These are phyloP conservation scores for Anoncus sp. DNA, from an alignment of 2,888 invertebrate genomes.

Conservation along the genomic window DNA sequence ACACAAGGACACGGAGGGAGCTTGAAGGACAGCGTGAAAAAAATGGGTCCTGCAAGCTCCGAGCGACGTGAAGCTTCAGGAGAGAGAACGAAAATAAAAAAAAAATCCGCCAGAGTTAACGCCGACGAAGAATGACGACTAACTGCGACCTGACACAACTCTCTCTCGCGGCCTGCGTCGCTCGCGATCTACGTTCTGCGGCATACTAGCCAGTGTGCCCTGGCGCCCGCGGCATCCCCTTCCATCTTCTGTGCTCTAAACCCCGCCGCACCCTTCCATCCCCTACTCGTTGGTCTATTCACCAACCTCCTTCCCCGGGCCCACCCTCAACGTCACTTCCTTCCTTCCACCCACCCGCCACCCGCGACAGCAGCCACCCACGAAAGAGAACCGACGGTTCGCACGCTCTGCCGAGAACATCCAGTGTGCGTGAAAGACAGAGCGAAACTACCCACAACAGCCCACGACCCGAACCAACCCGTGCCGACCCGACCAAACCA, in stretches of 20 bases:
- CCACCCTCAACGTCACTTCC: conserved; percentile 54
- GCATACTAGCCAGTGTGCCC: conserved; percentile 80
- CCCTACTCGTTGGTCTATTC: conserved; percentile 69
- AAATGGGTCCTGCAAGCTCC: background rate
- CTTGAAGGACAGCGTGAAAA: background rate
- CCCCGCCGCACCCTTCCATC: conserved; percentile 64
- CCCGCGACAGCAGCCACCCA: conserved; percentile 41
- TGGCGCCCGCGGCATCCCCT: conserved; percentile 74
- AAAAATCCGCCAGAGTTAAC: background rate
- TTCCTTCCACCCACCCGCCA: conserved; percentile 55
- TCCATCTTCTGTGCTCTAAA: conserved; percentile 58
- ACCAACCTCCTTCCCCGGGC: conserved; percentile 38
- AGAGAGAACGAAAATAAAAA: conserved; percentile 1
- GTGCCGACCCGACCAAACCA: conserved; percentile 26
- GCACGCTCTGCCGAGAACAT: conserved; percentile 44
- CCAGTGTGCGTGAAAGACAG: conserved; percentile 42
- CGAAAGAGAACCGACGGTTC: conserved; percentile 29
- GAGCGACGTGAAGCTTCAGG: background rate
- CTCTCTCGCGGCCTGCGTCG: conserved; percentile 73
- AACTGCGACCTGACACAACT: conserved; percentile 42
- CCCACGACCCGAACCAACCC: conserved; percentile 23
- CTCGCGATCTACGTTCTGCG: conserved; percentile 81
- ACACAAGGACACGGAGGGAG: conserved; percentile 27
- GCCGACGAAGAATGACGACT: conserved; percentile 40
- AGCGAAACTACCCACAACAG: conserved; percentile 31